These are phyloP conservation scores for Myripristis murdjan DNA, from an alignment of 2,797 vertebrate species.

Conservation along the genomic window DNA sequence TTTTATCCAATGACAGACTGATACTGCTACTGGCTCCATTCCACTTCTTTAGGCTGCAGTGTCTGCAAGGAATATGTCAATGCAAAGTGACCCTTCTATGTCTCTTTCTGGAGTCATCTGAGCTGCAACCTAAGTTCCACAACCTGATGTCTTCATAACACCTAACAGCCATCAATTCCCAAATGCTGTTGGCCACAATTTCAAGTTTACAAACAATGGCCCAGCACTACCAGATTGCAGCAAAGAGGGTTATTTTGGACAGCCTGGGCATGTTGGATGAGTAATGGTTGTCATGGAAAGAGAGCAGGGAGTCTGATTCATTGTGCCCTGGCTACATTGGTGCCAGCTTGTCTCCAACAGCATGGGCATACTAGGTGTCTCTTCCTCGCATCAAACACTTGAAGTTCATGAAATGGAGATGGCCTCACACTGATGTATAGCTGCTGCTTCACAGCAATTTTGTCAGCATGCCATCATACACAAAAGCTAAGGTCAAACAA, in stretches of 20 bases:
- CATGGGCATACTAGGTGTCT: not conserved
- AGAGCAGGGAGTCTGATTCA: slow-evolving; percentile 61
- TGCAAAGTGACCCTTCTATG: slow-evolving; percentile 37
- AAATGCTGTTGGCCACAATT: slow-evolving; percentile 52
- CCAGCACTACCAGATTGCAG: not conserved
- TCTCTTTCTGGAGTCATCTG: slow-evolving; percentile 54
- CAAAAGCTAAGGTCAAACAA: not conserved
- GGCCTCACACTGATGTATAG: not conserved
- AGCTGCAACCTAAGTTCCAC: slow-evolving; percentile 29
- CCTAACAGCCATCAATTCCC: slow-evolving; percentile 48
- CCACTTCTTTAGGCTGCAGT: slow-evolving; percentile 39
- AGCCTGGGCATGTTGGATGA: slow-evolving; percentile 46
- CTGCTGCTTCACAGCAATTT: slow-evolving; percentile 1
- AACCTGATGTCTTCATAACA: slow-evolving; percentile 54
- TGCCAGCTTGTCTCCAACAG: slow-evolving; percentile 23
- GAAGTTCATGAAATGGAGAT: slow-evolving; percentile 16
- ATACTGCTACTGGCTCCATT: slow-evolving; percentile 48
- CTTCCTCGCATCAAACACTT: slow-evolving; percentile 10
- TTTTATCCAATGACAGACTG: slow-evolving; percentile 45
- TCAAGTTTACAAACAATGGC: slow-evolving; percentile 40
- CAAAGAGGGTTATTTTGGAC: slow-evolving; percentile 46
- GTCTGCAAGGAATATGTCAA: slow-evolving; percentile 57
- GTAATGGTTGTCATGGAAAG: slow-evolving; percentile 60
- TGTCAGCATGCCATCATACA: not conserved
- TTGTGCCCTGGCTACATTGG: slow-evolving; percentile 27